These are phyloP conservation scores for Musca domestica DNA, from an alignment of 1,140 invertebrate genomes.

Conservation along the genomic window DNA sequence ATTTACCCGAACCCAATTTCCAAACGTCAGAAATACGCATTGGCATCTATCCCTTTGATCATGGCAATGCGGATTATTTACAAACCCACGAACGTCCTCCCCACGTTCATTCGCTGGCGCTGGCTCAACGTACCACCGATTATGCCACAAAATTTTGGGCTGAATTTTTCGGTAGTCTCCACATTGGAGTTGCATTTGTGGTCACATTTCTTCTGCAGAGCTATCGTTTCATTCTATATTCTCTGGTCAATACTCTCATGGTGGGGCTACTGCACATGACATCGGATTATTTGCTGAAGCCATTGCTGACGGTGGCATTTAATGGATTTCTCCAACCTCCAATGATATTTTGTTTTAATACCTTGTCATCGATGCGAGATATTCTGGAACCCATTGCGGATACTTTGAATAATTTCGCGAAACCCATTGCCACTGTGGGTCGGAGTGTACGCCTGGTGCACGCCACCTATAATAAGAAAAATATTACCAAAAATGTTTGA, in stretches of 20 bases:
- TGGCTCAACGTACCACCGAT: slow-evolving; percentile 60
- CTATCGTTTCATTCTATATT: slow-evolving; percentile 58
- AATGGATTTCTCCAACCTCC: slow-evolving; percentile 65
- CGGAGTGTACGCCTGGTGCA: slow-evolving; percentile 38
- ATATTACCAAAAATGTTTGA: slow-evolving; percentile 13
- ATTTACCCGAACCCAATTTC: slow-evolving; percentile 36
- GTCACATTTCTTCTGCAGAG: slow-evolving; percentile 64
- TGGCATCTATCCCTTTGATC: slow-evolving; percentile 68
- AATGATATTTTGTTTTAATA: slow-evolving; percentile 63
- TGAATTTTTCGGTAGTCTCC: slow-evolving; percentile 63
- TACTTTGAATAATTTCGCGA: slow-evolving; percentile 38
- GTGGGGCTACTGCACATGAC: slow-evolving; percentile 62
- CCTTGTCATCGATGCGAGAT: slow-evolving; percentile 61
- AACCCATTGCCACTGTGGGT: slow-evolving; percentile 39
- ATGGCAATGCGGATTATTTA: slow-evolving; percentile 64
- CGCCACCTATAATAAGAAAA: slow-evolving; percentile 34
- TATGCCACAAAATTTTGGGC: slow-evolving; percentile 65
- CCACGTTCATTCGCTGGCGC: slow-evolving; percentile 57
- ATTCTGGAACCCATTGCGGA: slow-evolving; percentile 62
- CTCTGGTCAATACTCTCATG: slow-evolving; percentile 59
- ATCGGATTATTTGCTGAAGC: slow-evolving; percentile 68
- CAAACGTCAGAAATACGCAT: slow-evolving; percentile 34
- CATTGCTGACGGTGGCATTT: slow-evolving; percentile 62
- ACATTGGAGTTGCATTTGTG: slow-evolving; percentile 62
- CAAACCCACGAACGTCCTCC: slow-evolving; percentile 63